These are phyloP conservation scores for Lepus timidus DNA, from an alignment of 2,113 vertebrate species.

Conservation along the genomic window DNA sequence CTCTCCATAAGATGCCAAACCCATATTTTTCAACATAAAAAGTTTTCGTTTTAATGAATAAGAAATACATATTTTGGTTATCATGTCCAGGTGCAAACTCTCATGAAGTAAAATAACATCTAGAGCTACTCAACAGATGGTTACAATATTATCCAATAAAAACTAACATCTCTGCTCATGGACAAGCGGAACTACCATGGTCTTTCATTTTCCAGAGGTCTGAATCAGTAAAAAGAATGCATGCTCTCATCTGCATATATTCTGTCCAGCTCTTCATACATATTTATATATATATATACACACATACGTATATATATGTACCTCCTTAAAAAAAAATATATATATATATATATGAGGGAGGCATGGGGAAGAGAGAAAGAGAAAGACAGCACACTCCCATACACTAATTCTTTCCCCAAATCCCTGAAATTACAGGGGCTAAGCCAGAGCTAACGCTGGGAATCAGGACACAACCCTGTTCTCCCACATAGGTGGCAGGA, in stretches of 20 bases:
- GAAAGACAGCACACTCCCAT: too few relatives aligned
- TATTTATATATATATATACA: too few relatives aligned
- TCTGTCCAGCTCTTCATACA: too few relatives aligned
- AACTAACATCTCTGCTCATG: neutral
- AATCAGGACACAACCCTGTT: too few relatives aligned
- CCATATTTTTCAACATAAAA: constrained; percentile 59
- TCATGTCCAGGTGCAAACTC: constrained; percentile 49
- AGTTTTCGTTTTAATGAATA: constrained; percentile 65
- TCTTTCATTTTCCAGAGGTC: neutral
- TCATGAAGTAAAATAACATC: constrained; percentile 56
- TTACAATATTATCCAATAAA: neutral
- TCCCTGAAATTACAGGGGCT: too few relatives aligned
- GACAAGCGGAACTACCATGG: neutral
- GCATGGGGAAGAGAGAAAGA: too few relatives aligned
- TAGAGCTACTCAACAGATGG: constrained; percentile 31
- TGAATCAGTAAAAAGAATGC: neutral
- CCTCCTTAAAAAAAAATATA: too few relatives aligned
- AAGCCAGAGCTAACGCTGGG: too few relatives aligned
- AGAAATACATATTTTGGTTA: constrained; percentile 57
- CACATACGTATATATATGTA: too few relatives aligned
- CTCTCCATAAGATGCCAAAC: constrained; percentile 45
- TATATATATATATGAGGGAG: too few relatives aligned
- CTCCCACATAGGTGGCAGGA: too few relatives aligned
- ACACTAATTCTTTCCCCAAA: too few relatives aligned
- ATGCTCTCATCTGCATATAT: neutral